Conservation (phyloP, 2,797 vertebrate species). For the Trachurus trachurus region DNA sequence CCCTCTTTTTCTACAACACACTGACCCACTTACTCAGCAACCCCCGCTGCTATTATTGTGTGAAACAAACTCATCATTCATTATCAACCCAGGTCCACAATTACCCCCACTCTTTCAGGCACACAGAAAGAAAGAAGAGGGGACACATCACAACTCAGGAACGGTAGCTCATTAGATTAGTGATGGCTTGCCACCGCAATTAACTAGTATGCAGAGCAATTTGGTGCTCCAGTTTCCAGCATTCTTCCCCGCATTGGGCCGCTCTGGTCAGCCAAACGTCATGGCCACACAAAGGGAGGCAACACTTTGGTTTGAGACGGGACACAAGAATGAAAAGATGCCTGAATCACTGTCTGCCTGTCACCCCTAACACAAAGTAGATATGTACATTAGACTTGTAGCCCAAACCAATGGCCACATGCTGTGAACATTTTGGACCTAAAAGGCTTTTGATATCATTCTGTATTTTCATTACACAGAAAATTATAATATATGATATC, state of each 20-base stretch:
- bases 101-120: slow-evolving; percentile 79
- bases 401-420: neutral
- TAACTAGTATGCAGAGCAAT: slow-evolving; percentile 76
- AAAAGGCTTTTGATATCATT: neutral
- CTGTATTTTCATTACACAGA: neutral
- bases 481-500: neutral
- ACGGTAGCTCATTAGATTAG: slow-evolving; percentile 87
- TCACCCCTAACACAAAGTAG: slow-evolving; percentile 21
- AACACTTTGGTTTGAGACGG: slow-evolving; percentile 36
- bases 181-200: slow-evolving; percentile 86
- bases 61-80: slow-evolving; percentile 92
- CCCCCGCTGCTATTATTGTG: slow-evolving; percentile 86
- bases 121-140: slow-evolving; percentile 66
- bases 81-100: slow-evolving; percentile 86
- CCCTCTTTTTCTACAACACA: slow-evolving; percentile 79
- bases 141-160: slow-evolving; percentile 64
- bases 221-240: slow-evolving; percentile 83
- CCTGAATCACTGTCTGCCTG: slow-evolving; percentile 15
- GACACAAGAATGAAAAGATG: slow-evolving; percentile 32
- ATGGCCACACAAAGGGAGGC: slow-evolving; percentile 39
- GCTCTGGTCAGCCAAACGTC: slow-evolving; percentile 63
- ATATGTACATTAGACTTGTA: slow-evolving; percentile 9
- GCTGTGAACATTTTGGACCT: slow-evolving; percentile 20
- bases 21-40: slow-evolving; percentile 87
- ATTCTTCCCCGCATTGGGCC: slow-evolving; percentile 73